Base-by-base conservation (phyloP, 2,888 invertebrate genomes). In the Biston stratarius region DNA sequence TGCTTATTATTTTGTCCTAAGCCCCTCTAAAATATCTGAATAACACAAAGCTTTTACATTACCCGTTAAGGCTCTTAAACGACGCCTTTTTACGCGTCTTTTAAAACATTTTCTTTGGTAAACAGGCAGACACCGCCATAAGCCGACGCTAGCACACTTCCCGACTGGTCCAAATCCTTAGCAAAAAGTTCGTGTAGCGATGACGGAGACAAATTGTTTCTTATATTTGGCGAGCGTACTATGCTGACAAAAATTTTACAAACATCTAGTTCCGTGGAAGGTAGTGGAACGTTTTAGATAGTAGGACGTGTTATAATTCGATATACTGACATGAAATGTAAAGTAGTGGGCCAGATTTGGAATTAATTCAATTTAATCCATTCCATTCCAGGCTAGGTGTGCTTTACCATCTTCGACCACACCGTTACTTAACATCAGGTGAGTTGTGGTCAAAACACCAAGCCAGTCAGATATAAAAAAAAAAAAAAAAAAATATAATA, bases 161-260 rank as follows among this genome's bases (percentile, higher is more conserved):
- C 66, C 69, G 63, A 64, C 64, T 66, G 61, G 47, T 69, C 67
- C 49, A 66, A 74, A 73, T 70, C 70, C 74, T 42, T 38, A 52
- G 64, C 73, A 79, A 77, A 79, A 77, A 77, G 74, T 75, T 74
- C 59, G 59, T 61, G 47, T 51, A 34, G 60, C 47, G 63, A 12
- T 62, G 78, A 79, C 74, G 73, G 69, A 73, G 78, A 79, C 75
- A 77, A 77, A 79, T 77, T 77, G 77, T 67, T 71, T 67, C 68
- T 24, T 66, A 74, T 77, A 77, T 75, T 77, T 73, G 69, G 72
- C 58, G 64, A 69, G 52, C 71, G 71, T 67, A n/a, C n/a, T n/a
- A 42, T 61, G 63, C 55, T 64, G 69, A 65, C 68, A 65, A 8
- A 11, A 42, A 10, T 11, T 42, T 38, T 38, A 6, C 38, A 38